Percentiles rank a stretch among this genome's conserved stretches.
phyloP scores from a whole-genome alignment of 23 tunicate genomes.

The Styela clava region DNA sequence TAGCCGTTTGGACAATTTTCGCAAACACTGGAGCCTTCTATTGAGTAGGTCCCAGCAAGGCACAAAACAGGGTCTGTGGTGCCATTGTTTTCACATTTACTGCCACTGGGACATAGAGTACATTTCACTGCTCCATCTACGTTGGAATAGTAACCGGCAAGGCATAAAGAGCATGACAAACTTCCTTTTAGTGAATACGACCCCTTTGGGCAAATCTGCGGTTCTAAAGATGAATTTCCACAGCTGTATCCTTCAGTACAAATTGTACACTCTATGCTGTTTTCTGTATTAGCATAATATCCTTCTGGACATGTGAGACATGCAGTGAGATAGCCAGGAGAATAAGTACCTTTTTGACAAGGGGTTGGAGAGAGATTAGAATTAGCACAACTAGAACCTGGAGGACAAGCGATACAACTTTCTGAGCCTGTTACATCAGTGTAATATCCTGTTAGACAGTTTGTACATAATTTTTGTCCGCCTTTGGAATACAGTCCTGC shows the following conservation, averaged over 20 bases:
- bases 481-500: conserved; percentile 26
- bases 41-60: conserved; percentile 56
- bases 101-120: conserved; percentile 57
- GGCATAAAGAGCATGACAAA: conserved; percentile 20
- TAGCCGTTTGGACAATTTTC: conserved; percentile 31
- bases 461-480: conserved; percentile 16
- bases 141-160: conserved; percentile 36
- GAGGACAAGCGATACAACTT: conserved; percentile 47
- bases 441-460: conserved; percentile 52
- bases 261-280: background rate
- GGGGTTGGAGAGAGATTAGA: background rate
- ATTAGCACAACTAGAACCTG: conserved; percentile 51
- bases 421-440: conserved; percentile 32
- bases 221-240: background rate
- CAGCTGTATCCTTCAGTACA: conserved; percentile 18
- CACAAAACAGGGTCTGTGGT: conserved; percentile 42
- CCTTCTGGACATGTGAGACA: conserved; percentile 17
- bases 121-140: conserved; percentile 6
- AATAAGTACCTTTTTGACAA: conserved; percentile 4
- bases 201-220: background rate
- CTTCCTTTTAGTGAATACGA: conserved; percentile 2
- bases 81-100: conserved; percentile 32
- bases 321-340: background rate
- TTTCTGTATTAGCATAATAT: background rate
- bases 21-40: conserved; percentile 34